Conservation (phyloP, 64 coral and sea anemone genomes). For the Actinia tenebrosa region DNA sequence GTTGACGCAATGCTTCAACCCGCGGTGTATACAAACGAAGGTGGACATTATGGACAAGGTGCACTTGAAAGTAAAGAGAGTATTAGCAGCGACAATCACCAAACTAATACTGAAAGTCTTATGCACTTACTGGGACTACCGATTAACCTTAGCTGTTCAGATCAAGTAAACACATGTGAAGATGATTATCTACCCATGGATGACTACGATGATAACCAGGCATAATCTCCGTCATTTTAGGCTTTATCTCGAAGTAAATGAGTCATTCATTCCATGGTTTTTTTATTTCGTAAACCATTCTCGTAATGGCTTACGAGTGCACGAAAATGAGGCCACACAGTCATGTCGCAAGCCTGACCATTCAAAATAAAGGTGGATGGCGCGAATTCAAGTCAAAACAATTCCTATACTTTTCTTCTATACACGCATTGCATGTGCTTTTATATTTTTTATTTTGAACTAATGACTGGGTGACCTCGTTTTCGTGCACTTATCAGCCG, state of each 20-base stretch:
- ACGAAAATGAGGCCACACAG: no score
- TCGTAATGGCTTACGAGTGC: neutral
- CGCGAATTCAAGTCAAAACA: no score
- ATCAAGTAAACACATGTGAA: neutral
- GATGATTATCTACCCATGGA: neutral
- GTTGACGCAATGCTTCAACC: neutral
- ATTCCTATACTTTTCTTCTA: no score
- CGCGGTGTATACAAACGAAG: neutral
- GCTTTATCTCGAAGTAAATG: neutral
- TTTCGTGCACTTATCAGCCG: no score
- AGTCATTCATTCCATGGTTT: neutral
- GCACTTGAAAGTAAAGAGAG: neutral
- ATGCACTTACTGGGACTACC: neutral
- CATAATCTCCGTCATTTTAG: neutral
- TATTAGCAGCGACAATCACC: neutral
- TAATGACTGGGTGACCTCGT: no score
- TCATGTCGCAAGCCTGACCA: no score
- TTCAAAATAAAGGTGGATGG: no score
- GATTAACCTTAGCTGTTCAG: neutral
- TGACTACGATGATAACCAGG: neutral
- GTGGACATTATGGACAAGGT: neutral
- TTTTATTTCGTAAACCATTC: neutral
- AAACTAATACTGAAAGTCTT: neutral
- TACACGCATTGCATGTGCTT: no score
- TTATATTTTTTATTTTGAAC: no score